Conservation (phyloP, 2,113 vertebrate species). For the Tachysurus fulvidraco region DNA sequence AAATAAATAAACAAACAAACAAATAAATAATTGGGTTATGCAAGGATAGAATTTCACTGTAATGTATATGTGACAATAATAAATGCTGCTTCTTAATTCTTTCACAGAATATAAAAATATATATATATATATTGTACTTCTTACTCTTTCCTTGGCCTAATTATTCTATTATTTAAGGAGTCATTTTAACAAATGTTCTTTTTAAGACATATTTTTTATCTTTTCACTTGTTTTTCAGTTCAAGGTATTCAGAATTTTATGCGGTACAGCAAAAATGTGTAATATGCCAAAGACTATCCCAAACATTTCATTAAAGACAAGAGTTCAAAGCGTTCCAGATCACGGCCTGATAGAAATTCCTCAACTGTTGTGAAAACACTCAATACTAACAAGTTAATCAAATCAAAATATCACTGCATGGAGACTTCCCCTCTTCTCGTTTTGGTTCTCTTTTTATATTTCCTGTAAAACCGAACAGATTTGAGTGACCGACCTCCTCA, state of each 20-base stretch:
- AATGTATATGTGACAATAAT: too few relatives aligned
- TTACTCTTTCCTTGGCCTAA: neutral
- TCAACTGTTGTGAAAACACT: neutral
- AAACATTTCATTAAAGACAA: neutral
- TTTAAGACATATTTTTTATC: neutral
- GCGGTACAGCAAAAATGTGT: neutral
- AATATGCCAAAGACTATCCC: neutral
- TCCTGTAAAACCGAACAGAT: neutral
- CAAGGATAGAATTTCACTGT: too few relatives aligned
- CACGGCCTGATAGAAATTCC: neutral
- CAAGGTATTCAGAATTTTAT: neutral
- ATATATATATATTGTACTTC: too few relatives aligned
- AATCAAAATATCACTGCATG: neutral
- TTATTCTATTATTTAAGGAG: neutral
- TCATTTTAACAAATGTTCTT: neutral
- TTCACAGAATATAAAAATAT: too few relatives aligned
- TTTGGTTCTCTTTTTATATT: neutral
- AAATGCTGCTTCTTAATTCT: too few relatives aligned
- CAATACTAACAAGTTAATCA: neutral
- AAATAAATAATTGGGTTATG: too few relatives aligned
- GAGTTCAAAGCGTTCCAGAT: neutral
- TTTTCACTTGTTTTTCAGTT: neutral
- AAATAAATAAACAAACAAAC: too few relatives aligned
- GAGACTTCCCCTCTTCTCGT: neutral
- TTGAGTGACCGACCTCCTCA: slow-evolving; percentile 83